phyloP scores from a whole-genome alignment of 2,888 invertebrate species.

The Hyppa rectilinea region DNA sequence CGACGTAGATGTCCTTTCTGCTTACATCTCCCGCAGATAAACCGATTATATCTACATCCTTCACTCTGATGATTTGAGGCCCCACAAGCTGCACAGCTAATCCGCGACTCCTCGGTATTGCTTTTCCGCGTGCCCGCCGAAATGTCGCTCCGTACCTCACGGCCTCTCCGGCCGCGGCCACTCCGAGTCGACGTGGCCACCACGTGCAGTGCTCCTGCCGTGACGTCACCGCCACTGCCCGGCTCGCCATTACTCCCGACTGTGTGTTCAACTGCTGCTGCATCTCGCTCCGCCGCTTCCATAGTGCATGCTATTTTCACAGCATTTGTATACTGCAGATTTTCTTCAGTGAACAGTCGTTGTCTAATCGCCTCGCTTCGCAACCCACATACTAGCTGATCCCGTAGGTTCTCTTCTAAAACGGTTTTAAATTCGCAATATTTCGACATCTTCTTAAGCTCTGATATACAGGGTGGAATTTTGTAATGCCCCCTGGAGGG shows the following conservation, averaged over 20 bases:
- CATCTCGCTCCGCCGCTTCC: constrained; percentile 10
- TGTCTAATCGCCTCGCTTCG: background rate
- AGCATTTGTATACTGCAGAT: background rate
- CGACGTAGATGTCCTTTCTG: constrained; percentile 41
- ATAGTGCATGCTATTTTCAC: background rate
- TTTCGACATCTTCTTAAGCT: background rate
- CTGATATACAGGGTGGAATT: too few relatives aligned
- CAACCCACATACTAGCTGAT: background rate
- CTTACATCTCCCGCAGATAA: constrained; percentile 35
- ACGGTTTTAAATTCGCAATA: background rate
- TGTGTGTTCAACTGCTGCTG: constrained; percentile 3
- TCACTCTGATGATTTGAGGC: background rate
- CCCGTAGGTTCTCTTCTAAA: background rate
- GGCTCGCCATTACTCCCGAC: background rate
- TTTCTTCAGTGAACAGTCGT: background rate
- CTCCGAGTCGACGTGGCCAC: background rate
- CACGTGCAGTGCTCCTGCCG: background rate
- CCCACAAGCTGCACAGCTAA: constrained; percentile 11
- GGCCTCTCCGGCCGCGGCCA: background rate
- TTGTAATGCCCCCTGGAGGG: too few relatives aligned
- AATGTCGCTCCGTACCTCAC: background rate
- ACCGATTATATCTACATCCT: constrained; percentile 31
- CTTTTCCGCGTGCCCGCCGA: background rate
- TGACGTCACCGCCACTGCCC: background rate
- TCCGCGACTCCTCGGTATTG: background rate